Evolutionary conservation across 2,113 vertebrate genomes (phyloP), one percentile per base, ranked within the genome.

Genomic region (Pongo abelii): DNA sequence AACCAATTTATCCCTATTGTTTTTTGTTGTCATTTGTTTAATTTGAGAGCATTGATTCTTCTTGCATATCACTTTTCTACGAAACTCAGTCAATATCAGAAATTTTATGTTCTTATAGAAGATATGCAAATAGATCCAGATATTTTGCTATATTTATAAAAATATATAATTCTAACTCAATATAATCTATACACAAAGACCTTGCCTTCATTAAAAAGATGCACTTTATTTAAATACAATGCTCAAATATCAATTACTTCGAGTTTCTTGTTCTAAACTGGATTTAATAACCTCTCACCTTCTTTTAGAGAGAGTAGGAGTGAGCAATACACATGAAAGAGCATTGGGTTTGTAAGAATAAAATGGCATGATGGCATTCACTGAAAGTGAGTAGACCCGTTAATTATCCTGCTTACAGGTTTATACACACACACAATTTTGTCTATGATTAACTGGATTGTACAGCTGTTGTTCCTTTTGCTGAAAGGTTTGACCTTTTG

Each of bases 401-500:
- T 88, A 93, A 92, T 74, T 91, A 96, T 91, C 52, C 72, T 91
- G 89, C 89, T 96, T 87, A 81, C 77, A 74, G 80, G 59, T 97
- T 86, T 95, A 85, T 1, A 30, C 38, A 93, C 64, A 94, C 43
- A 96, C 25, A 72, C 0, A 35, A 79, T 94, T 97, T 96, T 87
- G 14, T 52, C 59, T 93, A 3, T 25, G 92, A 88, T 86, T 94
- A 96, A 89, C 43, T 94, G 30, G 8, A 85, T 20, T 25, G 61
- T 93, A 87, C 18, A 25, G 70, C 84, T 16, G 18, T 30, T 96
- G 95, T 91, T 97, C 67, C 27, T 52, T 96, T 93, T 69, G 61
- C 38, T 97, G 80, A 97, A 84, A 74, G 61, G 59, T 91, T 55
- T 88, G 97, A 77, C 96, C 96, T 98, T 97, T 98, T 97, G 84